These are phyloP conservation scores for Chelon auratus DNA, from an alignment of 2,797 vertebrate genomes.

Conservation along the genomic window DNA sequence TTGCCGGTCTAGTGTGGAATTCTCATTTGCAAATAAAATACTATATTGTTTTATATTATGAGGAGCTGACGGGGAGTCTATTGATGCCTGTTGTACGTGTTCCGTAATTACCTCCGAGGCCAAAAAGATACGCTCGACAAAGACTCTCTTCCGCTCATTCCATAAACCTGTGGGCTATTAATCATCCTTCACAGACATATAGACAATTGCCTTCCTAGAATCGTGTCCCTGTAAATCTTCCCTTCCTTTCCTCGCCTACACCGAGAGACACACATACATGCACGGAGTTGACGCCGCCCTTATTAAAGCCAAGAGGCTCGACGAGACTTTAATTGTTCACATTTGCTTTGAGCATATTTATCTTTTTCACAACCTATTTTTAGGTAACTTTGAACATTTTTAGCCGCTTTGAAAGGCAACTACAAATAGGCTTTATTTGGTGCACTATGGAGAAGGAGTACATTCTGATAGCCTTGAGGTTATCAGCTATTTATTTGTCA, in stretches of 20 bases:
- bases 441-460: slow-evolving; percentile 11
- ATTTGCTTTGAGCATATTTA: slow-evolving; percentile 60
- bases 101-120: slow-evolving; percentile 48
- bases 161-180: slow-evolving; percentile 37
- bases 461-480: slow-evolving; percentile 21
- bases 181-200: slow-evolving; percentile 43
- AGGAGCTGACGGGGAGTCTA: slow-evolving; percentile 3
- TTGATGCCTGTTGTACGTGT: slow-evolving; percentile 35
- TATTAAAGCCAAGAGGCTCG: slow-evolving; percentile 25
- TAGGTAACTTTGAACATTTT: slow-evolving; percentile 63
- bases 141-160: slow-evolving; percentile 3
- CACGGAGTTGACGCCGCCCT: background rate
- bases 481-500: slow-evolving; percentile 15
- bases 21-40: slow-evolving; percentile 36
- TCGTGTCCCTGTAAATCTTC: background rate
- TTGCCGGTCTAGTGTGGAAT: background rate
- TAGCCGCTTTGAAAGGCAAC: slow-evolving; percentile 53
- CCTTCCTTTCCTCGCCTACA: background rate
- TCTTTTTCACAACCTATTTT: slow-evolving; percentile 62
- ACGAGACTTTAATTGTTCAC: slow-evolving; percentile 39
- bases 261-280: background rate
- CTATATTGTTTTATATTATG: background rate
- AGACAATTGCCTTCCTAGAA: slow-evolving; percentile 33
- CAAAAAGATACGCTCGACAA: slow-evolving; percentile 30
- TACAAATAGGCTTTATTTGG: slow-evolving; percentile 37